Base-by-base conservation (phyloP, 2,888 invertebrate species). In the Autographa pulchrina region DNA sequence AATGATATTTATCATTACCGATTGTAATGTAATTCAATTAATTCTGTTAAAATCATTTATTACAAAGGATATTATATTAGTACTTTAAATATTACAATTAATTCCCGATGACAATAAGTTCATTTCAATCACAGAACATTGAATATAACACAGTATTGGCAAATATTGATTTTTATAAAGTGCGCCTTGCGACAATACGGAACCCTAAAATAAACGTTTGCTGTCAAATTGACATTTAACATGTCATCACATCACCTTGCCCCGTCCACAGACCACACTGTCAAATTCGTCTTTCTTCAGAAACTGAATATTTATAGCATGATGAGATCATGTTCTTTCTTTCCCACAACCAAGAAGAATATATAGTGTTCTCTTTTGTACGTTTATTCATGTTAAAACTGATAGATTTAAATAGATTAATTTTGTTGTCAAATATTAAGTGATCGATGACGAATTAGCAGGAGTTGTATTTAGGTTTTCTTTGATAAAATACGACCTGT, bases 361-460 rank as follows among this genome's bases (percentile, higher is more conserved):
- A 74, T 77, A 0, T 32, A 32, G 38, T 31, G 63, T 0, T 74
- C 43, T 72, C 72, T 58, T 41, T n/a, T 35, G 14, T 32, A 43
- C 16, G 1, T 4, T 8, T 18, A 2, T 0, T 16, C 32, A 64
- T 67, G 60, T 43, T 67, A 52, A 52, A n/a, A 58, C 25, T 38
- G 0, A n/a, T 7, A 8, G 7, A 20, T 25, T 43, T 38, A 9
- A 0, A n/a, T 7, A 8, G 7, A 20, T 25, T 43, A 43, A 9
- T 41, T 9, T 64, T 69, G 58, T 68, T 72, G 75, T 65, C 60
- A 70, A 71, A 71, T 61, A 60, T 11, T 16, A 56, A 66, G 61
- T 74, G 60, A 77, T 82, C 74, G 77, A 82, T 82, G 84, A 84
- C 79, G 84, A 82, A 68, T 56, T 62, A 35, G 0, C 5, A 52